phyloP scores from a whole-genome alignment of 2,797 vertebrate species.

The Otolemur crassicaudatus region DNA sequence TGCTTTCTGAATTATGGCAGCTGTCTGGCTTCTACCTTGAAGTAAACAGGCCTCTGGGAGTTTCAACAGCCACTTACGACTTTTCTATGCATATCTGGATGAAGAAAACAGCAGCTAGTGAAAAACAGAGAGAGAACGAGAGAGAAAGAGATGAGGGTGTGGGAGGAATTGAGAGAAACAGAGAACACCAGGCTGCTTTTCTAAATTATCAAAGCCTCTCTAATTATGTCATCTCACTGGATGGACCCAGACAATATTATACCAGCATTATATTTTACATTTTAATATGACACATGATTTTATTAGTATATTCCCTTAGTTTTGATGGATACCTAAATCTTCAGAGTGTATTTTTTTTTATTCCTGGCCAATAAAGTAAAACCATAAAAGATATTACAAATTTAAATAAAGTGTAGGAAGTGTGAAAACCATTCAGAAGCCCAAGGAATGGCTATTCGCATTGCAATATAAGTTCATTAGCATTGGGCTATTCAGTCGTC shows the following conservation, averaged over 20 bases:
- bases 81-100: slow-evolving; percentile 45
- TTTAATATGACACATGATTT: slow-evolving; percentile 76
- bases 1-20: slow-evolving; percentile 74
- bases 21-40: slow-evolving; percentile 73
- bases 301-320: slow-evolving; percentile 77
- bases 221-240: slow-evolving; percentile 75
- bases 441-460: slow-evolving; percentile 74
- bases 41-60: slow-evolving; percentile 75
- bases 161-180: background rate
- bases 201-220: slow-evolving; percentile 72
- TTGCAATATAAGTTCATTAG: slow-evolving; percentile 78
- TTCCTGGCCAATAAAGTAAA: slow-evolving; percentile 75
- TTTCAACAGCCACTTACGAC: slow-evolving; percentile 58
- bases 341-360: slow-evolving; percentile 60
- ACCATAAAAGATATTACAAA: slow-evolving; percentile 77
- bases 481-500: slow-evolving; percentile 37
- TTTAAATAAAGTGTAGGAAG: slow-evolving; percentile 84
- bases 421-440: slow-evolving; percentile 79
- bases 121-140: background rate
- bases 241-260: slow-evolving; percentile 53
- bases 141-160: background rate
- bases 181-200: background rate
- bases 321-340: slow-evolving; percentile 76
- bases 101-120: slow-evolving; percentile 63
- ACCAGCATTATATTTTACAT: slow-evolving; percentile 59